Evolutionary conservation across 2,113 vertebrate species (phyloP).

Genomic region (Triplophysa dalaica): DNA sequence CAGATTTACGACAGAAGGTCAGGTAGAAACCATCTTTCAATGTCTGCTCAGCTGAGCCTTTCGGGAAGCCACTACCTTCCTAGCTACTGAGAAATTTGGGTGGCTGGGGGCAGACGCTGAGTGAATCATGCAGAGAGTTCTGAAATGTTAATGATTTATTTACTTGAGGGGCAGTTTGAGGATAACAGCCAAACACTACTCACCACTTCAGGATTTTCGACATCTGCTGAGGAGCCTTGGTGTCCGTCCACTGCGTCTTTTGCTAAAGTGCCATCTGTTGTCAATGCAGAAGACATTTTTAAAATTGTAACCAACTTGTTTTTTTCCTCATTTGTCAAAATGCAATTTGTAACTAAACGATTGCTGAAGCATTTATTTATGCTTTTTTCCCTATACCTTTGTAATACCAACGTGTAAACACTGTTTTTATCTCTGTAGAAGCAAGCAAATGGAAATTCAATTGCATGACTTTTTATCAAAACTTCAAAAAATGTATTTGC

Average conservation of each 20-base stretch:
- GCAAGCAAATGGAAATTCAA: not conserved
- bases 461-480: not conserved
- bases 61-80: conserved; percentile 1
- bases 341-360: too few relatives aligned
- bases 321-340: too few relatives aligned
- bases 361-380: not conserved
- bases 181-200: conserved; percentile 20
- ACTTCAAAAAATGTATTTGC: not conserved
- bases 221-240: not conserved
- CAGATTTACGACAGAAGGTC: conserved; percentile 27
- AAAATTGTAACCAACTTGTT: not conserved
- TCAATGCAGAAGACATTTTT: not conserved
- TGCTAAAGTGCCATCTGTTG: conserved; percentile 17
- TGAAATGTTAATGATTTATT: conserved; percentile 30
- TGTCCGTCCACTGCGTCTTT: not conserved
- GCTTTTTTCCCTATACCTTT: too few relatives aligned
- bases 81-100: conserved; percentile 13
- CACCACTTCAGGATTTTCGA: conserved; percentile 36
- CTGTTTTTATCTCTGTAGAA: not conserved
- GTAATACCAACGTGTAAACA: not conserved
- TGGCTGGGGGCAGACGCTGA: not conserved
- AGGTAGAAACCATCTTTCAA: conserved; percentile 16
- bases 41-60: conserved; percentile 3
- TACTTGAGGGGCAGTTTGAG: conserved; percentile 22
- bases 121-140: conserved; percentile 15